A percentile compares a stretch with the other conserved stretches of the same genome.
Conservation (phyloP, 2,113 vertebrate species). For the Calyptommatus sinebrachiatus region DNA sequence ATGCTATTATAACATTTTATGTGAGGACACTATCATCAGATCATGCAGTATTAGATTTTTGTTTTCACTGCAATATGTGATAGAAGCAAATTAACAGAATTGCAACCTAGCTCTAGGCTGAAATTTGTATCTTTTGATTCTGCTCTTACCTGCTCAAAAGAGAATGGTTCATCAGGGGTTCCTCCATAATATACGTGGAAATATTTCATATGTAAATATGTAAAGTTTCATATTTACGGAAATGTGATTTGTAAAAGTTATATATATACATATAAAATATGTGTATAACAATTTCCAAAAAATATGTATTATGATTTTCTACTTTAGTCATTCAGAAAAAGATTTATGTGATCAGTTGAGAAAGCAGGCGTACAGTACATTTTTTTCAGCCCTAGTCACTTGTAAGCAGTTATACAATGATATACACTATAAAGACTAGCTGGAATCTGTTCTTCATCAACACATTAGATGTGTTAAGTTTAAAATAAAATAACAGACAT, state of each 20-base stretch:
- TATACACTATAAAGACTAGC: conserved; percentile 7
- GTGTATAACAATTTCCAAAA: conserved; percentile 40
- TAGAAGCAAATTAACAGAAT: neutral
- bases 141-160: neutral
- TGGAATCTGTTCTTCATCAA: conserved; percentile 49
- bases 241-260: conserved; percentile 34
- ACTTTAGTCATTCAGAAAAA: conserved; percentile 6
- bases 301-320: conserved; percentile 38
- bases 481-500: conserved; percentile 57
- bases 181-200: neutral
- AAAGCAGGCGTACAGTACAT: conserved; percentile 24
- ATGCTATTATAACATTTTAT: neutral
- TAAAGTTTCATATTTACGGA: conserved; percentile 17
- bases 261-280: conserved; percentile 13
- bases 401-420: conserved; percentile 12
- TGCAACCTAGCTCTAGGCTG: neutral
- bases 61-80: neutral
- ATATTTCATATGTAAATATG: neutral
- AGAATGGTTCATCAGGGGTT: conserved; percentile 6
- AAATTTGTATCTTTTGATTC: neutral
- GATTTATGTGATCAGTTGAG: conserved; percentile 18
- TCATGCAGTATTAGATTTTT: conserved; percentile 1
- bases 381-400: conserved; percentile 25
- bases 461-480: conserved; percentile 38
- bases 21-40: neutral